Base-by-base conservation (phyloP, 1,140 invertebrate species). In the Paraescarpia echinospica region DNA sequence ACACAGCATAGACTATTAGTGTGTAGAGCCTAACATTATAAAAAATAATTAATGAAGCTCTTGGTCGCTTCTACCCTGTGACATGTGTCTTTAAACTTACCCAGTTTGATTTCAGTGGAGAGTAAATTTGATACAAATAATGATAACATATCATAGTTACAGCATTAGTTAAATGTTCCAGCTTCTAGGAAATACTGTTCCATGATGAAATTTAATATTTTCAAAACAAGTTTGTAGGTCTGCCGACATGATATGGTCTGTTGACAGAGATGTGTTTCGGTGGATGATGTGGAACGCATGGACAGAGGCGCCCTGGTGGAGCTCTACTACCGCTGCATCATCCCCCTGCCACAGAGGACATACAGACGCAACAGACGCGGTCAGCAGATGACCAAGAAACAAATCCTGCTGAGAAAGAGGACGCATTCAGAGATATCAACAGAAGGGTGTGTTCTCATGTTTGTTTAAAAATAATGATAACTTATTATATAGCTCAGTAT, bases 331-430 rank as follows among this genome's bases (percentile, higher is more conserved):
- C 93, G 93, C 90, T 94, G 94, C 93, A 93, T 95, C 31, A 92
- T 95, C 4, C 95, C 95, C 89, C 91, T 95, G 31, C 95, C 95
- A 51, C 95, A 95, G 93, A 93, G 95, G 18, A 94, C 94, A 33
- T 95, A 95, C 92, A 92, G 94, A 33, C 48, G 89, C 18, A 95
- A 95, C 92, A 89, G 94, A 33, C 92, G 94, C 91, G 95, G 95
- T 18, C 88, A 92, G 90, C 93, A 94, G 35, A 95, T 95, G 95
- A 95, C 94, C 8, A 95, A 94, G 91, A 94, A 94, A 93, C 95
- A 95, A 59, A 93, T 94, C 31, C 27, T 94, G 18, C 59, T 93
- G 89, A 94, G 94, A 93, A 94, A 94, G 88, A 22, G 41, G 14
- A 92, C 92, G 1, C 35, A 35, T 35, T 22, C 59, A 35, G 41